These are phyloP conservation scores for Ernsta delagoae DNA, from an alignment of 2,888 invertebrate genomes.

Conservation along the genomic window DNA sequence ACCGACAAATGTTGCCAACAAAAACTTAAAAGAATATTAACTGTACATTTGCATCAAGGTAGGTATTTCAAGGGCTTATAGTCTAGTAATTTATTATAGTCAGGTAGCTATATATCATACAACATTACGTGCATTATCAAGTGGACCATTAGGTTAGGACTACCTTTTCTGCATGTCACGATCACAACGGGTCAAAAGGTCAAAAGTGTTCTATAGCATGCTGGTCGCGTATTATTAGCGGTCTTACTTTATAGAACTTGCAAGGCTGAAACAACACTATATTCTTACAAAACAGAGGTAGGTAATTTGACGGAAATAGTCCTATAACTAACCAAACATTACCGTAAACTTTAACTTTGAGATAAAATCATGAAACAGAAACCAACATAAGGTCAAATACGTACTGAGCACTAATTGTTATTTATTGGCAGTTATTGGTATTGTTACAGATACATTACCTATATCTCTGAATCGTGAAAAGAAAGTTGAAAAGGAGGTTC, in stretches of 20 bases:
- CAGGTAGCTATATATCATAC: too few relatives aligned
- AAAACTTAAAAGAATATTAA: neutral
- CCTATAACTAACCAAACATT: neutral
- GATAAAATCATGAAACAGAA: too few relatives aligned
- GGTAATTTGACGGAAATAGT: neutral
- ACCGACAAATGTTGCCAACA: neutral
- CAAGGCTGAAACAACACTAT: neutral
- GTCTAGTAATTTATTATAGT: too few relatives aligned
- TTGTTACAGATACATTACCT: too few relatives aligned
- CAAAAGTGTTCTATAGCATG: neutral
- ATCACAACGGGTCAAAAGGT: slow-evolving; percentile 11
- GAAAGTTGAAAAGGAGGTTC: too few relatives aligned
- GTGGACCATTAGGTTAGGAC: slow-evolving; percentile 2
- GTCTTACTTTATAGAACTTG: neutral
- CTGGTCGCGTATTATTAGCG: slow-evolving; percentile 12
- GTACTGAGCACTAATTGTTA: too few relatives aligned
- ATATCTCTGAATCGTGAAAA: too few relatives aligned
- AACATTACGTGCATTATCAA: neutral
- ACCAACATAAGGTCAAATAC: too few relatives aligned
- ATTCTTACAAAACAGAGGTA: neutral
- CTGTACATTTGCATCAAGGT: slow-evolving; percentile 6
- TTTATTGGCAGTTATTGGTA: too few relatives aligned
- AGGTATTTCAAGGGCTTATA: slow-evolving; percentile 1
- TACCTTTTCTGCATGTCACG: neutral
- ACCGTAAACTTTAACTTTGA: neutral